These are phyloP conservation scores for Synanceia verrucosa DNA, from an alignment of 2,797 vertebrate genomes.

Conservation along the genomic window DNA sequence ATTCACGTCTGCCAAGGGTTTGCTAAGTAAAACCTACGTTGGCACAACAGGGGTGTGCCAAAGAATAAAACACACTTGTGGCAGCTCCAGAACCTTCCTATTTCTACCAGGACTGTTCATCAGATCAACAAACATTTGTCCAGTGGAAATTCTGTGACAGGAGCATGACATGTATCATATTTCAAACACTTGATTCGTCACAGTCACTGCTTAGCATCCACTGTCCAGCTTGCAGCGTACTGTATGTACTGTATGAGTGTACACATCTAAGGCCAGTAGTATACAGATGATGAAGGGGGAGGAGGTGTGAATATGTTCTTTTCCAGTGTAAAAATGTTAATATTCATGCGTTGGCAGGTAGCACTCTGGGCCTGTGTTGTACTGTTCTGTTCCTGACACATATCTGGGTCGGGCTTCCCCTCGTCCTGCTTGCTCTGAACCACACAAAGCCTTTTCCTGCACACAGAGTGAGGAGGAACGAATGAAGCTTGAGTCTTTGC, in stretches of 20 bases:
- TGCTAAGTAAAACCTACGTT: conserved; percentile 45
- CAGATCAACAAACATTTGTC: conserved; percentile 36
- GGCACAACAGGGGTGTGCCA: conserved; percentile 65
- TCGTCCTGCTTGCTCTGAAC: conserved; percentile 52
- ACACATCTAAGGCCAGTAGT: conserved; percentile 68
- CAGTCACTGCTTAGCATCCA: conserved; percentile 52
- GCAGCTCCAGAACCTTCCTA: conserved; percentile 67
- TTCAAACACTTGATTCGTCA: conserved; percentile 24
- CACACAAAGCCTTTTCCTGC: conserved; percentile 73
- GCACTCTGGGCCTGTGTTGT: conserved; percentile 48
- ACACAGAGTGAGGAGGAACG: conserved; percentile 53
- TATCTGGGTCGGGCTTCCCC: conserved; percentile 53
- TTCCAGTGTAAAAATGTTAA: conserved; percentile 46
- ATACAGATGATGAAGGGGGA: conserved; percentile 39
- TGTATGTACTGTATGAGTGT: conserved; percentile 40
- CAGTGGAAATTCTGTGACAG: conserved; percentile 5
- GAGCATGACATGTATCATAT: conserved; percentile 6
- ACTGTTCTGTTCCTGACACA: conserved; percentile 59
- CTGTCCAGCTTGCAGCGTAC: conserved; percentile 51
- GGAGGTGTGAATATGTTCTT: conserved; percentile 74
- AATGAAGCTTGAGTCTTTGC: conserved; percentile 24
- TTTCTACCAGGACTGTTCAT: conserved; percentile 62
- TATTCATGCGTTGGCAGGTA: conserved; percentile 47
- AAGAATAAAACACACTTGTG: conserved; percentile 36
- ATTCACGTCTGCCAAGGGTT: conserved; percentile 72